Evolutionary conservation across 1,140 invertebrate genomes (phyloP).

Genomic region (Cydia fagiglandana): DNA sequence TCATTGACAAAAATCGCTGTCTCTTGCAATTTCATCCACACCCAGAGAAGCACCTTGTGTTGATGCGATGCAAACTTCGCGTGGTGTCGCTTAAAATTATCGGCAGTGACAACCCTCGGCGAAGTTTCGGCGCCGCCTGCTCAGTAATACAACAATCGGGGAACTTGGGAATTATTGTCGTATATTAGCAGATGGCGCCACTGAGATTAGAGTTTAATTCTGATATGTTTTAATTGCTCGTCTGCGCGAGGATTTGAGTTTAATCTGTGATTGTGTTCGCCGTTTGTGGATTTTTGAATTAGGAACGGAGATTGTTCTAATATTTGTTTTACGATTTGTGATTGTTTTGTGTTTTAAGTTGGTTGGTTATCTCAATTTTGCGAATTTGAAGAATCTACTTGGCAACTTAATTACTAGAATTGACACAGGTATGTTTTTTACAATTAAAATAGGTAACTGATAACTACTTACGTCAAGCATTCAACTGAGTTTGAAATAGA

Average conservation of each 20-base stretch:
- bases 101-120: constrained; percentile 23
- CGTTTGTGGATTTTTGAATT: constrained; percentile 2
- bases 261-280: constrained; percentile 10
- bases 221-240: constrained; percentile 28
- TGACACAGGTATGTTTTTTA: no score
- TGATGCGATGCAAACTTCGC: constrained; percentile 29
- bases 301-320: neutral
- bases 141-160: constrained; percentile 28
- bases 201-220: constrained; percentile 31
- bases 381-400: no score
- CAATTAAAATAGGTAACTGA: no score
- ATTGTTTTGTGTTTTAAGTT: no score
- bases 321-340: neutral
- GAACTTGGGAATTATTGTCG: constrained; percentile 28
- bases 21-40: neutral
- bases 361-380: no score
- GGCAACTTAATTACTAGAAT: no score
- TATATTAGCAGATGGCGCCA: constrained; percentile 30
- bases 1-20: neutral
- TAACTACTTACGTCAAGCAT: no score
- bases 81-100: constrained; percentile 31
- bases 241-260: neutral
- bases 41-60: constrained; percentile 12
- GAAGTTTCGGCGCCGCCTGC: constrained; percentile 21
- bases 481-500: neutral